Conservation (phyloP, 2,113 vertebrate genomes). For the Takifugu bimaculatus region DNA sequence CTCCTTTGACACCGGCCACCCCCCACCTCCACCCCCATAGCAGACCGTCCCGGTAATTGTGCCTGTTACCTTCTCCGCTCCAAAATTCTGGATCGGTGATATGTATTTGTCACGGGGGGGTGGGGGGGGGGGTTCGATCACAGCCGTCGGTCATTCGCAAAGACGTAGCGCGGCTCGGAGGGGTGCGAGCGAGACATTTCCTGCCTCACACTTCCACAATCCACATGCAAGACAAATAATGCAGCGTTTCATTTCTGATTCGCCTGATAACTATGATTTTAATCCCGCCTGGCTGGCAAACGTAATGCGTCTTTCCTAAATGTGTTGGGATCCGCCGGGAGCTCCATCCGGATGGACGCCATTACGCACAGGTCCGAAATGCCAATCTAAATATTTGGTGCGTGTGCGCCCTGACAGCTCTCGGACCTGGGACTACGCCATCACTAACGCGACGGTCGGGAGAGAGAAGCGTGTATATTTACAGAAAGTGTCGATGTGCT, state of each 20-base stretch:
- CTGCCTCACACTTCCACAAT: background rate
- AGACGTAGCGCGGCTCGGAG: conserved; percentile 1
- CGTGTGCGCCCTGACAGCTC: conserved; percentile 46
- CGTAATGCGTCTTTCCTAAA: background rate
- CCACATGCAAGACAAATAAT: conserved; percentile 7
- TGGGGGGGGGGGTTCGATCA: conserved; percentile 3
- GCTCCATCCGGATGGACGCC: conserved; percentile 69
- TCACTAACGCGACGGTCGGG: conserved; percentile 12
- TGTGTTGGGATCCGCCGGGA: conserved; percentile 24
- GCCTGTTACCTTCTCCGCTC: background rate
- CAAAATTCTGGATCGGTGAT: no score
- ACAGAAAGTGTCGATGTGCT: conserved; percentile 21
- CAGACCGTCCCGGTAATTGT: conserved; percentile 13
- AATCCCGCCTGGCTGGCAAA: background rate
- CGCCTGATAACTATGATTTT: background rate
- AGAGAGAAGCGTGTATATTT: conserved; percentile 24
- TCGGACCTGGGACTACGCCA: conserved; percentile 69
- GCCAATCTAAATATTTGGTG: conserved; percentile 16
- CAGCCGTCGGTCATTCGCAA: conserved; percentile 10
- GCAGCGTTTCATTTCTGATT: conserved; percentile 2
- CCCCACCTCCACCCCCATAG: background rate
- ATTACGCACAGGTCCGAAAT: conserved; percentile 77
- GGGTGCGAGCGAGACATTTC: conserved; percentile 28
- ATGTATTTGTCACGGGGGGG: no score
- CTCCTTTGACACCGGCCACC: conserved; percentile 16